Evolutionary conservation across 1,140 invertebrate species (phyloP), one percentile per base, ranked within the genome.

Genomic region (Kradibia gibbosae): DNA sequence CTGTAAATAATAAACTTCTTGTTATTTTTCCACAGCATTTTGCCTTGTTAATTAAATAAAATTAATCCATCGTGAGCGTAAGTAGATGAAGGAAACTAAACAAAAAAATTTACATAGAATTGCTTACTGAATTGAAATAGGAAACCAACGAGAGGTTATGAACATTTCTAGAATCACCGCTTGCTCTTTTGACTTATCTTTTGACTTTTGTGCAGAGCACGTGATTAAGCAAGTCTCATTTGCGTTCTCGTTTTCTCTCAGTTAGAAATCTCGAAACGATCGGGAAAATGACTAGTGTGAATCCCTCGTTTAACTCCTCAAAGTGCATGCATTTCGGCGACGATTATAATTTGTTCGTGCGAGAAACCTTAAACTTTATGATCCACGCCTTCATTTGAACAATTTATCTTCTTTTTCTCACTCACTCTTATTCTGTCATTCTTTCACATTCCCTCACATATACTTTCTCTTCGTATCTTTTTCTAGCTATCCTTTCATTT

Each of bases 211-310:
- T 31, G 42, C 0, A n/a, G 60, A 36, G 28, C 8, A 67, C 45
- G 45, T 53, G 62, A 57, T 78, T 78, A 78, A 78, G 57, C 48
- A 45, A 78, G 72, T 60, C 45, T 57, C 78, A 42, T 39, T 79
- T 57, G 76, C 77, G 76, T 85, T 77, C 81, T 83, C 81, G 81
- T 57, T 78, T 65, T 22, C 65, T 76, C 50, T 67, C 80, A 17
- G 82, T 78, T 36, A 13, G 83, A 87, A 86, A 86, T 86, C 84
- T 86, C 84, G 70, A 84, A 86, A 85, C 45, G 31, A 65, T 82
- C 25, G 53, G 48, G 17, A 50, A 78, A 82, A 77, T 71, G 42
- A 36, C 76, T 77, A 7, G 36, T 22, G 42, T 15, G n/a, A 3
- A 3, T 39, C 22, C 34, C 17, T 25, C 34, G 42, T 48, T 22